Base-by-base conservation (phyloP, 2,888 invertebrate species). In the Fissipunctia ypsillon region DNA sequence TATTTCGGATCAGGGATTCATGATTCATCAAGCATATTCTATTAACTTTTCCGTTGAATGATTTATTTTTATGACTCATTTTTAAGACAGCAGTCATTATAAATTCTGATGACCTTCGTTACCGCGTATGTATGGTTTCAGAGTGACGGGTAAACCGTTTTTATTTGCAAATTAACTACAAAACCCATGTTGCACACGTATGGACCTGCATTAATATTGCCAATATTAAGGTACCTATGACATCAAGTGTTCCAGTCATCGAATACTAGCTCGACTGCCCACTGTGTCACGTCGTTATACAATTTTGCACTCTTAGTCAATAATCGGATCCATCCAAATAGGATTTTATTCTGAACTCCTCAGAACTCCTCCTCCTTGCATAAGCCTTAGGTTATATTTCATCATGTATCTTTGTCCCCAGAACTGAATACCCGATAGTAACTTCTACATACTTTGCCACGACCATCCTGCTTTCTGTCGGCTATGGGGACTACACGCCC, bases 371-470 rank as follows among this genome's bases (percentile, higher is more conserved):
- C n/a, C n/a, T n/a, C n/a, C n/a, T n/a, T n/a, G 35, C 28, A 16
- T 48, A 75, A 25, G 7, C n/a, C n/a, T 61, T 45, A 31, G 9
- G 38, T 16, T 41, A 25, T 60, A 45, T 7, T 45, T 31, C 6
- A 52, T 0, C 52, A 25, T 22, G 3, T 35, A 22, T 10, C 12
- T 63, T 16, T 75, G 52, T 63, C 88, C 91, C 45, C 87, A 96
- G 95, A 78, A 93, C 93, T 0, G 86, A 91, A 78, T 92, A 93
- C 81, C 94, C 94, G 2, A 81, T 94, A 10, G 76, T 96, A 25
- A 93, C 96, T 2, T 92, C 96, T 3, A 86, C 96, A 54, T 96
- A 96, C 88, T 96, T 95, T 79, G 95, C 96, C 1, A 93, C 96
- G 7, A 93, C 95, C 0, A 85, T 93, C 10, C 80, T 96, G 35